Conservation (phyloP, 1,140 invertebrate genomes). For the Brachionus rubens region DNA sequence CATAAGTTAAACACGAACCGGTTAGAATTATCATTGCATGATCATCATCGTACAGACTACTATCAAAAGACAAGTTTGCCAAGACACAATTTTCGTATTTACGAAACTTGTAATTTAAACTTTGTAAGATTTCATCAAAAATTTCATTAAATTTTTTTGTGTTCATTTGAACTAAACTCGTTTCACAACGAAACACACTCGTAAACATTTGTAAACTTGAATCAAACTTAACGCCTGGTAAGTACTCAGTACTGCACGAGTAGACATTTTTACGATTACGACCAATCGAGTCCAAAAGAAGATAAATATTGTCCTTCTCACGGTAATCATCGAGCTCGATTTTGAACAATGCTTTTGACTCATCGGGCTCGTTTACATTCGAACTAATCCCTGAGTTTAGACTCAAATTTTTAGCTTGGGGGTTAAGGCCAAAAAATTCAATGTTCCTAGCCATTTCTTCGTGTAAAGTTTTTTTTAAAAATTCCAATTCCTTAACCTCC, state of each 20-base stretch:
- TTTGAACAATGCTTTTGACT: conserved; percentile 12
- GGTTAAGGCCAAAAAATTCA: neutral
- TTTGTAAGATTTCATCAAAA: conserved; percentile 66
- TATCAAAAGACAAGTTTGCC: conserved; percentile 48
- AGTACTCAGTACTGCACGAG: conserved; percentile 76
- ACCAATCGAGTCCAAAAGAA: conserved; percentile 73
- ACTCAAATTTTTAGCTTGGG: neutral
- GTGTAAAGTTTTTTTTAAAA: neutral
- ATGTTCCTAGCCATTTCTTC: neutral
- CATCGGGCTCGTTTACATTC: neutral
- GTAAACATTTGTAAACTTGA: conserved; percentile 66
- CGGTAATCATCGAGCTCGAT: conserved; percentile 76
- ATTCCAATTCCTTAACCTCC: conserved; percentile 9
- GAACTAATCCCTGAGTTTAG: neutral
- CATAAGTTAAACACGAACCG: conserved; percentile 48
- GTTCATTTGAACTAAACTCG: neutral
- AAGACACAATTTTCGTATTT: conserved; percentile 21
- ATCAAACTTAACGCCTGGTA: conserved; percentile 69
- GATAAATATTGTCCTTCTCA: conserved; percentile 74
- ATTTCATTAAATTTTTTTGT: conserved; percentile 69
- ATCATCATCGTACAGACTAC: conserved; percentile 49
- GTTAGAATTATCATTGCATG: conserved; percentile 49
- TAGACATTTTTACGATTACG: conserved; percentile 71
- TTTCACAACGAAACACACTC: conserved; percentile 4
- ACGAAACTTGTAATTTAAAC: conserved; percentile 24